These are phyloP conservation scores for Bombus picipes DNA, from an alignment of 1,140 invertebrate species.

Conservation along the genomic window DNA sequence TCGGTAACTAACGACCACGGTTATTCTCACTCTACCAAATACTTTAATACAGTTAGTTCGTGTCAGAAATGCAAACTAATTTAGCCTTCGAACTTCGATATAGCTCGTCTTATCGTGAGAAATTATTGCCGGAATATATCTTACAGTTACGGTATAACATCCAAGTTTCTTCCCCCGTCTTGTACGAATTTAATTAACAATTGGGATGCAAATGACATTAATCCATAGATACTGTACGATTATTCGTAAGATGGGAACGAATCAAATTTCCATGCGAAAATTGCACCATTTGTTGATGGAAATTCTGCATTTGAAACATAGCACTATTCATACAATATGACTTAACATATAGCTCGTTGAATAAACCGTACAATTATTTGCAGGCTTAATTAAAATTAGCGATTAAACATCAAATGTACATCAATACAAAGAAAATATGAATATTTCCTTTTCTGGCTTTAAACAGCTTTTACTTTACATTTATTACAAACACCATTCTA, in stretches of 20 bases:
- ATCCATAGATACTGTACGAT: background rate
- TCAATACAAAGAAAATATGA: background rate
- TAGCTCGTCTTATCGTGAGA: background rate
- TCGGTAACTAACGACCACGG: background rate
- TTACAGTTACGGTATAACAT: background rate
- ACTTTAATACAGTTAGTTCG: constrained; percentile 15
- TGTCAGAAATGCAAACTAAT: constrained; percentile 20
- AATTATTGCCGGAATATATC: background rate
- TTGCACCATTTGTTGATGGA: background rate
- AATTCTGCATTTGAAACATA: background rate
- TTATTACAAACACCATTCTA: background rate
- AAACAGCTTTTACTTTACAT: background rate
- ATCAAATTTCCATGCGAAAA: background rate
- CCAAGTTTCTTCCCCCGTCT: background rate
- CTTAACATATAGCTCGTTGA: background rate
- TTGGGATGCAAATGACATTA: background rate
- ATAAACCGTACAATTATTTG: too few relatives aligned
- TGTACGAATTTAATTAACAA: background rate
- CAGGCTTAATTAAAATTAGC: background rate
- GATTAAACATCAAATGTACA: too few relatives aligned
- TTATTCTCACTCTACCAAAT: background rate
- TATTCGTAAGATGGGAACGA: background rate
- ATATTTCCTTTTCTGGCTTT: background rate
- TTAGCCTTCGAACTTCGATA: background rate
- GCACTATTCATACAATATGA: background rate